Conservation (phyloP, 53 echinoderm and acorn worm genomes). For the Holothuria leucospilota region DNA sequence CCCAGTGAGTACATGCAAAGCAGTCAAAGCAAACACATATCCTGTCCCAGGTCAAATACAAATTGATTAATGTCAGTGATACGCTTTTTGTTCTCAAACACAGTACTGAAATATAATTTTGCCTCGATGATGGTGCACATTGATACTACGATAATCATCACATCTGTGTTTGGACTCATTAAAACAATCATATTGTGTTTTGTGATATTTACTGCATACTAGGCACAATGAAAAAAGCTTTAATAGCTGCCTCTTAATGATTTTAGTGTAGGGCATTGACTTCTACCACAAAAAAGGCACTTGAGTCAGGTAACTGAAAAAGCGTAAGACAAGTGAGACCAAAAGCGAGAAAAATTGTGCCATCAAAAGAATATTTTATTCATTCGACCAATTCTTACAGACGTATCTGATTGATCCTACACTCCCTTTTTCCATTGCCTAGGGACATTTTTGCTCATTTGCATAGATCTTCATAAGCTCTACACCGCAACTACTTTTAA, state of each 20-base stretch:
- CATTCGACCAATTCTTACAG: slow-evolving; percentile 18
- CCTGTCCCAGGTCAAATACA: neutral
- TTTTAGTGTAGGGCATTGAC: neutral
- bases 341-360: slow-evolving; percentile 34
- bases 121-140: neutral
- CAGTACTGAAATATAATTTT: slow-evolving; percentile 10
- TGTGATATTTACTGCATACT: too few relatives aligned
- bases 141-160: neutral
- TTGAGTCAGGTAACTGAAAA: neutral
- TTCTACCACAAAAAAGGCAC: slow-evolving; percentile 16
- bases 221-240: neutral
- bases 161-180: slow-evolving; percentile 23
- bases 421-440: slow-evolving; percentile 50
- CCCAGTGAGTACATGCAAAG: too few relatives aligned
- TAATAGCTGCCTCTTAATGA: slow-evolving; percentile 44
- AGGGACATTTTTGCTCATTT: slow-evolving; percentile 25
- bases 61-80: neutral
- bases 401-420: slow-evolving; percentile 34
- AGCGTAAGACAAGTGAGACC: slow-evolving; percentile 2
- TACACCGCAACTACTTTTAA: neutral
- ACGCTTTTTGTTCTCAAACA: neutral
- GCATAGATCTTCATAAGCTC: neutral
- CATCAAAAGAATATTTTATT: slow-evolving; percentile 4
- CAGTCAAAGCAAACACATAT: too few relatives aligned
- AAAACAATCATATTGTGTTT: neutral